phyloP scores from a whole-genome alignment of 2,113 vertebrate species.

The Serinus canaria region DNA sequence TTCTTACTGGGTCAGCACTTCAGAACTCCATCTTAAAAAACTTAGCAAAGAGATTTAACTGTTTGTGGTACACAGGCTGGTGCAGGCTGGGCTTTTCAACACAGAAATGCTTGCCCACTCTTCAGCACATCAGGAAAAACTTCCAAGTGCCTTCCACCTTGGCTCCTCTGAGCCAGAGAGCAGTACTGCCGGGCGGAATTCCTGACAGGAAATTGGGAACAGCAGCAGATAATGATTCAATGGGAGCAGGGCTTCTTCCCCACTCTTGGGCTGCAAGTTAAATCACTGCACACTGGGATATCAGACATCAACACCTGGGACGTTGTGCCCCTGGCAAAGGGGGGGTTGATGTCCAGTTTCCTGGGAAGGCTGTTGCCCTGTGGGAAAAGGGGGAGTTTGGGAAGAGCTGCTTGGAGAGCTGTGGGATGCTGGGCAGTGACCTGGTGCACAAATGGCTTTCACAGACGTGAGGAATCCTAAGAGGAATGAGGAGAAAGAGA shows the following conservation, averaged over 20 bases:
- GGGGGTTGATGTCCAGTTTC: rapidly evolving
- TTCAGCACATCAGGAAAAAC: background rate
- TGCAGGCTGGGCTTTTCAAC: background rate
- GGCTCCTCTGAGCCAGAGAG: background rate
- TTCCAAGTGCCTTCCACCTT: background rate
- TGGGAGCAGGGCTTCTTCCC: background rate
- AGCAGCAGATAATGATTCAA: background rate
- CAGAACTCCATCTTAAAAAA: background rate
- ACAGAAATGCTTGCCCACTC: background rate
- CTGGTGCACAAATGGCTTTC: background rate
- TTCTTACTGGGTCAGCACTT: constrained; percentile 15
- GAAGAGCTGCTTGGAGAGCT: background rate
- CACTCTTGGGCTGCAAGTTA: rapidly evolving
- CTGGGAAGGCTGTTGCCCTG: rapidly evolving
- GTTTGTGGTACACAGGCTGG: background rate
- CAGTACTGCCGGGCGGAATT: rapidly evolving
- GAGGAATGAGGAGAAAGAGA: background rate
- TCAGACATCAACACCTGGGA: rapidly evolving
- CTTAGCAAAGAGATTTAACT: background rate
- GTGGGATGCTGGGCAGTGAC: background rate
- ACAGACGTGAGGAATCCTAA: background rate
- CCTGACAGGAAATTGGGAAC: background rate
- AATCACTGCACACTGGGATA: rapidly evolving
- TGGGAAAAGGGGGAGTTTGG: background rate
- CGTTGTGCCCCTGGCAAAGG: rapidly evolving